These are phyloP conservation scores for Chaitophorus viminalis DNA, from an alignment of 2,888 invertebrate species.

Conservation along the genomic window DNA sequence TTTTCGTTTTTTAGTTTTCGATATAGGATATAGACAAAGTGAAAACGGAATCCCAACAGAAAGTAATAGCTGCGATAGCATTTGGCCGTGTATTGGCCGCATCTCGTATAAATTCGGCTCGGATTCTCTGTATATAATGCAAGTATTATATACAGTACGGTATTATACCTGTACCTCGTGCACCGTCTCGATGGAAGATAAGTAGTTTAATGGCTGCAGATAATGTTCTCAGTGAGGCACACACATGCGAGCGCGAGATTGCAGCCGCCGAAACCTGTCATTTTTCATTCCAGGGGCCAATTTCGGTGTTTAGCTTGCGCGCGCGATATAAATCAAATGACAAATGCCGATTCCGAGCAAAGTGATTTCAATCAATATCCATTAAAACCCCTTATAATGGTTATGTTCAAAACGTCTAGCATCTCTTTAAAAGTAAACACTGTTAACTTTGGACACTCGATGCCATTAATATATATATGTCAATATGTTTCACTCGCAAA, in stretches of 20 bases:
- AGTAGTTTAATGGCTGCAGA: constrained; percentile 26
- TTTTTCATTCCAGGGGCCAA: neutral
- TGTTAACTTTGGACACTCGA: too few species aligned
- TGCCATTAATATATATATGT: too few species aligned
- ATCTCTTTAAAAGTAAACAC: too few species aligned
- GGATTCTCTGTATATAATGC: neutral
- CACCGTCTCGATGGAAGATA: neutral
- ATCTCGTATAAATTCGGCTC: neutral
- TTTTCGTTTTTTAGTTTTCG: neutral
- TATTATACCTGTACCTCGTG: neutral
- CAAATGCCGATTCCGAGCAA: neutral
- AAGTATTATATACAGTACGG: neutral
- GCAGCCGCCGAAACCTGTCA: constrained; percentile 9
- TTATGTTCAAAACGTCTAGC: too few species aligned
- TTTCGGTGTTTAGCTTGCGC: neutral
- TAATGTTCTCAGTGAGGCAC: neutral
- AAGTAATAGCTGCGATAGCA: neutral
- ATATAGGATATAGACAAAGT: neutral
- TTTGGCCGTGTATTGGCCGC: neutral
- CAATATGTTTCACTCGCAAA: too few species aligned
- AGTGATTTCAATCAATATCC: neutral
- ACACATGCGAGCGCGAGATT: neutral
- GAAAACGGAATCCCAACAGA: neutral
- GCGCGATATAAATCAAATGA: neutral
- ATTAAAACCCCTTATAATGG: neutral